Conservation (phyloP, 2,113 vertebrate species). For the Nannospalax galili region DNA sequence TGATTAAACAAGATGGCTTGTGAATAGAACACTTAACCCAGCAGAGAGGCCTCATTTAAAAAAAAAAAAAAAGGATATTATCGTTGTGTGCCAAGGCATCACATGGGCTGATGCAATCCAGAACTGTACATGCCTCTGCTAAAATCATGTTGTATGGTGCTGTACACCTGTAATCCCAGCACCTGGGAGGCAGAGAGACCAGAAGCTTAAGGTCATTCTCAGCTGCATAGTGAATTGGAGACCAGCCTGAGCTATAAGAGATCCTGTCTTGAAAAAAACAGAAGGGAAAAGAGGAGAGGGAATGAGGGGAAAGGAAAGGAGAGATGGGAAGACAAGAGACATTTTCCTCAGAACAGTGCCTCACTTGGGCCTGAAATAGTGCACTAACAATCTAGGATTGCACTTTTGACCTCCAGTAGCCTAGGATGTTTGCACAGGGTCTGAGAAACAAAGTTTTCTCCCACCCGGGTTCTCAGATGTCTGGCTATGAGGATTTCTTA, state of each 20-base stretch:
- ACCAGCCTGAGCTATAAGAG: not conserved
- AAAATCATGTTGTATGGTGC: not conserved
- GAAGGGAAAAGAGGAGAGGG: accelerated
- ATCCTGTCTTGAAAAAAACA: not conserved
- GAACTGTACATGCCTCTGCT: not conserved
- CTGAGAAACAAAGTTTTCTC: not conserved
- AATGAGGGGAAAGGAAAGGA: not conserved
- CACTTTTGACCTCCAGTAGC: not conserved
- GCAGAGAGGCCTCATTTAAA: not conserved
- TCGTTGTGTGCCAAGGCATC: not conserved
- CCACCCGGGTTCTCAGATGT: not conserved
- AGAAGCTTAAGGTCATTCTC: not conserved
- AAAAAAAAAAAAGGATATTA: not conserved
- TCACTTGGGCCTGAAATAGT: not conserved
- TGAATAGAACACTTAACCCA: conserved; percentile 41
- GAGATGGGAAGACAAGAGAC: not conserved
- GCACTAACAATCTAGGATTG: not conserved
- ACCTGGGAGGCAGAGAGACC: not conserved
- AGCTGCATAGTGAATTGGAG: not conserved
- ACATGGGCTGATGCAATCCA: not conserved
- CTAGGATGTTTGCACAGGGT: not conserved
- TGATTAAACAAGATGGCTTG: conserved; percentile 10
- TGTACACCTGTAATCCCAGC: not conserved
- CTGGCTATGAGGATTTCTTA: conserved; percentile 22
- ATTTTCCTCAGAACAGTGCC: not conserved